These are phyloP conservation scores for Tachystola acroxantha DNA, from an alignment of 2,888 invertebrate species.

Conservation along the genomic window DNA sequence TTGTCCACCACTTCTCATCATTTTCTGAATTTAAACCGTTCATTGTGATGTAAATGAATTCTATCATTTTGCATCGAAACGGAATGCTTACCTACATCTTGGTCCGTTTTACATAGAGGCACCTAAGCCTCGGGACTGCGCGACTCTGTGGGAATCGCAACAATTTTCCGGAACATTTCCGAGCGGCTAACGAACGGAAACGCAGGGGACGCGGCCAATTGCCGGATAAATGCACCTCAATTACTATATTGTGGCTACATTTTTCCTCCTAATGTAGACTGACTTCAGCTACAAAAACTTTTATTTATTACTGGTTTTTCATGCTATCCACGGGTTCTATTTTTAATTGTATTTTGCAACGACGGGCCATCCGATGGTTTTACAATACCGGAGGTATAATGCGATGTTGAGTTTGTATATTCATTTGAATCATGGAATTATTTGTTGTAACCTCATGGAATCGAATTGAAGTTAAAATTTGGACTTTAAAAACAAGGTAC, in stretches of 20 bases:
- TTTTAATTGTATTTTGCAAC: background rate
- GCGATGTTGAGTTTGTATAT: too few relatives aligned
- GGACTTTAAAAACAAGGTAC: too few relatives aligned
- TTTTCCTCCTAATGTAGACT: slow-evolving; percentile 58
- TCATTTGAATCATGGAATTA: too few relatives aligned
- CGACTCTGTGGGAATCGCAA: slow-evolving; percentile 55
- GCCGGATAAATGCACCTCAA: slow-evolving; percentile 71
- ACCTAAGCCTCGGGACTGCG: slow-evolving; percentile 11
- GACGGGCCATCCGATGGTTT: background rate
- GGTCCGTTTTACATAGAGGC: slow-evolving; percentile 7
- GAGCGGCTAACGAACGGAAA: slow-evolving; percentile 69
- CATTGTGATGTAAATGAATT: background rate
- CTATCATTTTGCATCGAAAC: background rate
- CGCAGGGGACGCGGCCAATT: slow-evolving; percentile 69
- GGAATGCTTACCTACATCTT: slow-evolving; percentile 6
- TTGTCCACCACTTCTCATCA: too few relatives aligned
- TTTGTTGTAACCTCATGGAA: too few relatives aligned
- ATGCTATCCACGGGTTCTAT: background rate
- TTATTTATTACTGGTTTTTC: slow-evolving; percentile 20
- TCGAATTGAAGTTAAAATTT: too few relatives aligned
- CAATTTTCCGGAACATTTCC: slow-evolving; percentile 73
- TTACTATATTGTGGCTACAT: slow-evolving; percentile 67
- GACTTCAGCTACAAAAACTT: slow-evolving; percentile 32
- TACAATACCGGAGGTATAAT: too few relatives aligned
- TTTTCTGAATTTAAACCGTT: too few relatives aligned